Evolutionary conservation across 1,140 invertebrate genomes (phyloP).

Genomic region (Halyomorpha halys): DNA sequence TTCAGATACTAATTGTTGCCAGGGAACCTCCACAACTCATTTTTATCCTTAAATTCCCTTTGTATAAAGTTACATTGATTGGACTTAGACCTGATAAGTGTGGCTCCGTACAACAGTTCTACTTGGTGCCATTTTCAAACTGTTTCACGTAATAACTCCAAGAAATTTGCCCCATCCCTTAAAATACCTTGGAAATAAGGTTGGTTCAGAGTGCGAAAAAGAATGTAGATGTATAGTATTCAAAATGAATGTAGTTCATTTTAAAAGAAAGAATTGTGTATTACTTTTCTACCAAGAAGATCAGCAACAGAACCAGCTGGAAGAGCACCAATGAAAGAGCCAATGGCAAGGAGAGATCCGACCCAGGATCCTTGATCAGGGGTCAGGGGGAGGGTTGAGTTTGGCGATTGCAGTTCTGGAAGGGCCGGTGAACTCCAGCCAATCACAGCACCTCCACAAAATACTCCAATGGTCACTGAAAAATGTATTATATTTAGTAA

Average conservation of each 20-base stretch:
- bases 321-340: conserved; percentile 43
- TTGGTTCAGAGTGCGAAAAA: too few species aligned
- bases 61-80: too few species aligned
- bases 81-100: too few species aligned
- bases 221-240: neutral
- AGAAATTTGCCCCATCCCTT: too few species aligned
- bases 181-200: too few species aligned
- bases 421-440: conserved; percentile 47
- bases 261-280: conserved; percentile 7
- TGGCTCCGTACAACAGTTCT: too few species aligned
- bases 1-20: too few species aligned
- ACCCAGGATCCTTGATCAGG: conserved; percentile 42
- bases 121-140: too few species aligned
- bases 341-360: conserved; percentile 43
- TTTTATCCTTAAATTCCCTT: too few species aligned
- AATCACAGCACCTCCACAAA: conserved; percentile 44
- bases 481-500: conserved; percentile 18
- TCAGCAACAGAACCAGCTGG: conserved; percentile 48
- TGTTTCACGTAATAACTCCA: too few species aligned
- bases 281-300: conserved; percentile 46
- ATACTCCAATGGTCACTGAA: conserved; percentile 44
- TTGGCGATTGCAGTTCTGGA: conserved; percentile 32
- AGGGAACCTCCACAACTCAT: too few species aligned
- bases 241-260: neutral
- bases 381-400: conserved; percentile 10